Conservation (phyloP, 2,888 invertebrate genomes). For the Nephrotoma appendiculata region DNA sequence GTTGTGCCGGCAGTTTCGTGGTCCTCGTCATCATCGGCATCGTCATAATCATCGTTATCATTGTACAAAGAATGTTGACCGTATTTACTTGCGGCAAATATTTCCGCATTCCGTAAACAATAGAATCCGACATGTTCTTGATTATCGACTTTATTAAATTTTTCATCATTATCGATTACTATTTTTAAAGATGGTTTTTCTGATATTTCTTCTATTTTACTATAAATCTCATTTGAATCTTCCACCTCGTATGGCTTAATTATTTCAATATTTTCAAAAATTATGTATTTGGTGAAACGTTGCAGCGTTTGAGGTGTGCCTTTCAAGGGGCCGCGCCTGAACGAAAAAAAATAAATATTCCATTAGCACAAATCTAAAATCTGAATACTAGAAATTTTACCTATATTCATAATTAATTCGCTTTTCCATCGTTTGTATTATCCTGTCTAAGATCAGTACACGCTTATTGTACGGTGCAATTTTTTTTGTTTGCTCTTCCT, state of each 20-base stretch:
- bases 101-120: slow-evolving; percentile 24
- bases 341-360: neutral
- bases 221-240: slow-evolving; percentile 34
- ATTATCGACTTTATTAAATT: slow-evolving; percentile 9
- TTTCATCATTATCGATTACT: slow-evolving; percentile 33
- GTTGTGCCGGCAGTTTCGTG: neutral
- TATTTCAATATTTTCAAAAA: slow-evolving; percentile 61
- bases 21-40: neutral
- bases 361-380: neutral
- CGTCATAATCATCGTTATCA: neutral
- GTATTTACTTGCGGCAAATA: neutral
- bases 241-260: slow-evolving; percentile 43
- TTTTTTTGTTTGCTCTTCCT: slow-evolving; percentile 20
- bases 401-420: slow-evolving; percentile 39
- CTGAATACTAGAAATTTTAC: slow-evolving; percentile 16
- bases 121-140: slow-evolving; percentile 25
- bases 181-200: slow-evolving; percentile 49
- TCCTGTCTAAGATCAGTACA: slow-evolving; percentile 50
- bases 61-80: neutral
- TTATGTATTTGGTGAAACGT: slow-evolving; percentile 40
- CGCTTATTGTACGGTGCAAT: slow-evolving; percentile 40
- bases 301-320: slow-evolving; percentile 38
- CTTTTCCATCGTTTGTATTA: slow-evolving; percentile 49
- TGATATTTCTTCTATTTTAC: slow-evolving; percentile 41
- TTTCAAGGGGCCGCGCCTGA: slow-evolving; percentile 30